A percentile compares a stretch with the other conserved stretches of the same genome.
phyloP scores from a whole-genome alignment of 1,140 invertebrate genomes.

The Phenacoccus solenopsis region DNA sequence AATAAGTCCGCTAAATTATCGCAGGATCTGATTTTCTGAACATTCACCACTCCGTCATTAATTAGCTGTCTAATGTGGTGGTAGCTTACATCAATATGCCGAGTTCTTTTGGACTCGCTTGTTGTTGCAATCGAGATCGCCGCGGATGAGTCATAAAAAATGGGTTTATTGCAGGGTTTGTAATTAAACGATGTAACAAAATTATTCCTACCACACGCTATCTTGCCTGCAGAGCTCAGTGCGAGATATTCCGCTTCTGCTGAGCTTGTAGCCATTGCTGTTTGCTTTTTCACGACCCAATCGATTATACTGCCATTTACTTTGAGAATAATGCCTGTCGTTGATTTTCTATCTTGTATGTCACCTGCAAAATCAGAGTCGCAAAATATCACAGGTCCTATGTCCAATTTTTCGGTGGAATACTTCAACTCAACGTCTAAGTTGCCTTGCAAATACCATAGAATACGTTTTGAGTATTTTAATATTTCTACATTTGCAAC shows the following conservation, averaged over 20 bases:
- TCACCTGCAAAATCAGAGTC: conserved; percentile 27
- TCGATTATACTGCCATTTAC: conserved; percentile 23
- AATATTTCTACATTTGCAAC: background rate
- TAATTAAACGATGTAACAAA: background rate
- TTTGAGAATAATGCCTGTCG: conserved; percentile 25
- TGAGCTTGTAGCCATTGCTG: conserved; percentile 25
- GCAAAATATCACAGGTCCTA: conserved; percentile 8
- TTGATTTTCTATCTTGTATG: conserved; percentile 26
- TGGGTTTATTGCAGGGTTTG: background rate
- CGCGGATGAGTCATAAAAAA: background rate
- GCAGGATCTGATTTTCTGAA: too few species aligned
- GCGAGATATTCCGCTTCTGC: conserved; percentile 29
- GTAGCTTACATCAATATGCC: background rate
- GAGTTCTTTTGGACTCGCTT: background rate
- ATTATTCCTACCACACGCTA: background rate
- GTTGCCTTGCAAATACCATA: background rate
- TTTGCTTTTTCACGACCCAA: conserved; percentile 29
- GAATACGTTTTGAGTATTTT: background rate
- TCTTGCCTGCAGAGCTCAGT: background rate
- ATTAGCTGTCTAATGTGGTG: background rate
- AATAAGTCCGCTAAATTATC: too few species aligned
- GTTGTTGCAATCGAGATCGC: background rate
- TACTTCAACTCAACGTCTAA: background rate
- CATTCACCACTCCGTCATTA: too few species aligned
- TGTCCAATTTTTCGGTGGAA: background rate